Evolutionary conservation across 2,113 vertebrate genomes (phyloP).

Genomic region (Himantopus leucocephalus): DNA sequence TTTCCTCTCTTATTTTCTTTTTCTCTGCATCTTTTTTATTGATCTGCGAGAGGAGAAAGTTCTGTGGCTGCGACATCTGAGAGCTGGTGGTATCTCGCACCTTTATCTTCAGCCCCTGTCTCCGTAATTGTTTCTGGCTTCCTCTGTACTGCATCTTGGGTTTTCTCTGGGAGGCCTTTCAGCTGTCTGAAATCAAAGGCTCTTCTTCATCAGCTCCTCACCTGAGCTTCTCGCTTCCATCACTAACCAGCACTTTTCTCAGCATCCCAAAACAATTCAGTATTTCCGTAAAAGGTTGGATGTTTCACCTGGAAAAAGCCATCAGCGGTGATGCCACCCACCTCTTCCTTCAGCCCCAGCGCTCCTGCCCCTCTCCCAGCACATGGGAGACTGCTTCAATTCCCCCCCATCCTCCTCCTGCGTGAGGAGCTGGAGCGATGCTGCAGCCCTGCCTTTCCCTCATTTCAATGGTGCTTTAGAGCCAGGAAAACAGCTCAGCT

Average conservation of each 20-base stretch:
- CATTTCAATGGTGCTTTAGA: background rate
- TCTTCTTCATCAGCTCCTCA: background rate
- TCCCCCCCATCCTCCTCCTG: background rate
- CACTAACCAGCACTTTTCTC: background rate
- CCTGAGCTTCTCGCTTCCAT: background rate
- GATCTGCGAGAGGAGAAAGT: background rate
- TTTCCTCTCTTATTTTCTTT: background rate
- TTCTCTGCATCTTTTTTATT: conserved; percentile 15
- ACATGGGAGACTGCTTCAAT: background rate
- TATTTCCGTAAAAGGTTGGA: background rate
- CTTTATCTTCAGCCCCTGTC: background rate
- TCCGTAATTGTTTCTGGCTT: background rate
- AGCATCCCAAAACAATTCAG: background rate
- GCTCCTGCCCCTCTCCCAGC: background rate
- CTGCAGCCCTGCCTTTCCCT: background rate
- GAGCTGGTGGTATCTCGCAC: background rate
- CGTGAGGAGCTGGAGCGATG: background rate
- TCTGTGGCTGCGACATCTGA: background rate
- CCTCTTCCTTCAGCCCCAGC: background rate
- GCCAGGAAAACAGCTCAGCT: background rate
- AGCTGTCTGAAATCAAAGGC: background rate
- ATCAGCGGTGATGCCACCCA: too few species aligned
- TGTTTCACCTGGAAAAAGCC: background rate
- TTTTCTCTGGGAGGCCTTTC: background rate
- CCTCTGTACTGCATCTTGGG: background rate